These are phyloP conservation scores for Orientallactaga sibirica DNA, from an alignment of 2,797 vertebrate species.

Conservation along the genomic window DNA sequence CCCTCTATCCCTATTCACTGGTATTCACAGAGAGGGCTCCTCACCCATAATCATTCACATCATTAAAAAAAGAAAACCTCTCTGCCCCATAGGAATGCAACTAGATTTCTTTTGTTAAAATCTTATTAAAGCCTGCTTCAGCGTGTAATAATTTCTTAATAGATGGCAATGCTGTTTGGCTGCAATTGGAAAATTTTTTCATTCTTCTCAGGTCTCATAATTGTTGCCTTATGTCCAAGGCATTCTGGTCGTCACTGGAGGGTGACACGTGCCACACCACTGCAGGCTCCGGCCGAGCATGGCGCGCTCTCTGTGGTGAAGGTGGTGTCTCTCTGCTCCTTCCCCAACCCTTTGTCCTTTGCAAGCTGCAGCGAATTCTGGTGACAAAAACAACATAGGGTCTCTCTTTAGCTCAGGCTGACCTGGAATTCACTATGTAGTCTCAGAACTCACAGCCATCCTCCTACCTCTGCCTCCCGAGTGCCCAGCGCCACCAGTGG, in stretches of 20 bases:
- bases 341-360: background rate
- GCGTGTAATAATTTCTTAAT: slow-evolving; percentile 77
- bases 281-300: background rate
- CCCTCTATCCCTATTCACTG: background rate
- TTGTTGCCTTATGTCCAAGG: slow-evolving; percentile 67
- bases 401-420: too few relatives aligned
- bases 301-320: background rate
- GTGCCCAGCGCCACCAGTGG: too few relatives aligned
- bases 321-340: background rate
- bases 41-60: slow-evolving; percentile 64
- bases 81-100: slow-evolving; percentile 63
- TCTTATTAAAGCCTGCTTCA: slow-evolving; percentile 77
- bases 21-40: background rate
- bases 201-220: slow-evolving; percentile 61
- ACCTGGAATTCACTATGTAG: too few relatives aligned
- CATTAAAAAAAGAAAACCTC: slow-evolving; percentile 71
- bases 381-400: background rate
- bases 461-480: too few relatives aligned
- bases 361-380: slow-evolving; percentile 31
- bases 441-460: too few relatives aligned
- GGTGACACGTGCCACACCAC: background rate
- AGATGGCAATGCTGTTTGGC: slow-evolving; percentile 60
- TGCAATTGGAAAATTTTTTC: slow-evolving; percentile 39
- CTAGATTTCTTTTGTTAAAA: slow-evolving; percentile 76
- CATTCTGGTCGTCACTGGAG: slow-evolving; percentile 39